Conservation (phyloP, 2,113 vertebrate genomes). For the Malaclemys terrapin region DNA sequence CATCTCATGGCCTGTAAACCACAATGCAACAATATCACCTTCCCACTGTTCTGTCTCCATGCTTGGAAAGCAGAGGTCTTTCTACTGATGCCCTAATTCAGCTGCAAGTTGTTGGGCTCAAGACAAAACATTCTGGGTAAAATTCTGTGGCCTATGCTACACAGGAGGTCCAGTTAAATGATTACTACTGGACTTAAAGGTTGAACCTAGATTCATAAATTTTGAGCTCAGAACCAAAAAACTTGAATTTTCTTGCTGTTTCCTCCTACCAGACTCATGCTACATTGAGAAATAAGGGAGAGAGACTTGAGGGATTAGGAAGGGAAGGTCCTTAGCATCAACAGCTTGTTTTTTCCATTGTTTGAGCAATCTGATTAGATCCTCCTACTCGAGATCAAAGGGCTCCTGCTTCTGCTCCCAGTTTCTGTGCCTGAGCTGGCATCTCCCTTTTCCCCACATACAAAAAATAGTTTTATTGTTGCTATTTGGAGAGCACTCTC, state of each 20-base stretch:
- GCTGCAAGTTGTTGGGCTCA: not conserved
- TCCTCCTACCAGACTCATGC: not conserved
- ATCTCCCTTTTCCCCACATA: rapidly evolving
- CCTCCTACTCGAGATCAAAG: too few relatives aligned
- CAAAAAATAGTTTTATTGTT: not conserved
- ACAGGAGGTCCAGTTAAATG: not conserved
- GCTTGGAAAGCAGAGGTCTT: not conserved
- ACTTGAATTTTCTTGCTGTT: too few relatives aligned
- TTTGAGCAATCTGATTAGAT: not conserved
- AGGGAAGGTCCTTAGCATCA: not conserved
- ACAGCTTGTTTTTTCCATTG: too few relatives aligned
- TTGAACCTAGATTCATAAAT: not conserved
- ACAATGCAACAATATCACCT: not conserved
- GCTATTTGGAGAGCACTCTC: not conserved
- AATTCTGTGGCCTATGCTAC: too few relatives aligned
- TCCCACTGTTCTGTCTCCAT: not conserved
- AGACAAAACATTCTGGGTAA: not conserved
- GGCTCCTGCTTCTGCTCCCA: too few relatives aligned
- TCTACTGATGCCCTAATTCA: not conserved
- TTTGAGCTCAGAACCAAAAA: not conserved
- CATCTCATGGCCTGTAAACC: not conserved
- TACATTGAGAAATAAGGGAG: not conserved
- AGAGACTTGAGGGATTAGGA: not conserved
- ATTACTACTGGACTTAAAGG: not conserved
- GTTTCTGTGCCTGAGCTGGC: rapidly evolving